Evolutionary conservation across 2,113 vertebrate species (phyloP).

Genomic region (Ailurus styani): DNA sequence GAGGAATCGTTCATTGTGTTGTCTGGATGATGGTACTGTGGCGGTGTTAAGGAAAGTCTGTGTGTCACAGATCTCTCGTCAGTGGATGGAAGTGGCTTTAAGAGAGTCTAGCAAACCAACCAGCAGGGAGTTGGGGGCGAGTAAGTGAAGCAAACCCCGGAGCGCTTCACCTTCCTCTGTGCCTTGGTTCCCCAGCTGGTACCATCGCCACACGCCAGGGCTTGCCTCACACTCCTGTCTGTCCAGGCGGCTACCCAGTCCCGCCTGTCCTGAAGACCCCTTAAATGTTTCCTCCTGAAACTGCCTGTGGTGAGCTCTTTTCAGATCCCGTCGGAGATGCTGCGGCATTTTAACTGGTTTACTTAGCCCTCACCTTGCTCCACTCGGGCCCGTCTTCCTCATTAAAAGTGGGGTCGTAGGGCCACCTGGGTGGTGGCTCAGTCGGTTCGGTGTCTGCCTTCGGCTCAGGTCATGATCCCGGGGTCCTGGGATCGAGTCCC

Average conservation of each 20-base stretch:
- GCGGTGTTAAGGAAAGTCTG: not conserved
- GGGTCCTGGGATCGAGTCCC: no score
- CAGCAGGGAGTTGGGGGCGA: no score
- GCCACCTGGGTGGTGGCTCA: no score
- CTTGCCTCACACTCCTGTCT: not conserved
- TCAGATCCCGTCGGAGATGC: accelerated
- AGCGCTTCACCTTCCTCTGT: not conserved
- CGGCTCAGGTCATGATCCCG: no score
- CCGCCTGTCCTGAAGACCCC: not conserved
- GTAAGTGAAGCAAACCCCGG: not conserved
- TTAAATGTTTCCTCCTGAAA: no score
- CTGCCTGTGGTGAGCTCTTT: not conserved
- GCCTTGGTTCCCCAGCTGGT: not conserved
- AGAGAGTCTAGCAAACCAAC: not conserved
- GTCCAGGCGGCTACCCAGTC: accelerated
- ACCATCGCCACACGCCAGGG: not conserved
- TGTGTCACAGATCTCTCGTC: not conserved
- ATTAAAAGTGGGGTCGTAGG: no score
- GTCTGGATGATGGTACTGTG: accelerated
- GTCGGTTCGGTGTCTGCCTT: no score
- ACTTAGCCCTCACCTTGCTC: accelerated
- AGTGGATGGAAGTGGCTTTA: not conserved
- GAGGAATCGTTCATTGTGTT: not conserved
- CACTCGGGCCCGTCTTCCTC: not conserved
- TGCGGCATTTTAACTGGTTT: accelerated